A percentile compares a stretch with the other conserved stretches of the same genome.
phyloP scores from a whole-genome alignment of 2,888 invertebrate species.

The Eilema sororculum region DNA sequence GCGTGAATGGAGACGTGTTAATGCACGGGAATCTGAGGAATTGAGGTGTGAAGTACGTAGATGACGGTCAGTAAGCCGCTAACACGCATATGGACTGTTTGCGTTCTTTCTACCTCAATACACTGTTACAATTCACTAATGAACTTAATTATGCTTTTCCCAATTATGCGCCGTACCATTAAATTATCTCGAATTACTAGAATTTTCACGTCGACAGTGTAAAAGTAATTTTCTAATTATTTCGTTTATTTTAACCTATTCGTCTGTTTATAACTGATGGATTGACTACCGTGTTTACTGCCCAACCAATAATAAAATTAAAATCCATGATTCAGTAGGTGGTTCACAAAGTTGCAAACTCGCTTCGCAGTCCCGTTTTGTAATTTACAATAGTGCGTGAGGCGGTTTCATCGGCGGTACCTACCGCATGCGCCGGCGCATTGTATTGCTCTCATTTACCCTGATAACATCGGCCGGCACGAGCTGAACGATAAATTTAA shows the following conservation, averaged over 20 bases:
- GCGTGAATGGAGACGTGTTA: conserved; percentile 42
- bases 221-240: too few species aligned
- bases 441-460: conserved; percentile 60
- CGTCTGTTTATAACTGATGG: too few species aligned
- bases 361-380: conserved; percentile 41
- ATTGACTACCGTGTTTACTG: background rate
- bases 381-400: conserved; percentile 54
- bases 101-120: background rate
- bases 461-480: conserved; percentile 58
- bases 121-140: too few species aligned
- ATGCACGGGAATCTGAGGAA: conserved; percentile 29
- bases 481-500: conserved; percentile 73
- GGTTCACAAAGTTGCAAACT: background rate
- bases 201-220: too few species aligned
- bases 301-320: background rate
- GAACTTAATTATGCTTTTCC: background rate
- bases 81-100: background rate
- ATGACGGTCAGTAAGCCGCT: background rate
- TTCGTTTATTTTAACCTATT: too few species aligned
- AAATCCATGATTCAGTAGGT: conserved; percentile 9
- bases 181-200: too few species aligned
- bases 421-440: conserved; percentile 60
- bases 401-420: conserved; percentile 46
- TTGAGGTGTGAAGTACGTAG: conserved; percentile 30
- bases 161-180: background rate